Base-by-base conservation (phyloP, 2,113 vertebrate species). In the Petromus typicus region DNA sequence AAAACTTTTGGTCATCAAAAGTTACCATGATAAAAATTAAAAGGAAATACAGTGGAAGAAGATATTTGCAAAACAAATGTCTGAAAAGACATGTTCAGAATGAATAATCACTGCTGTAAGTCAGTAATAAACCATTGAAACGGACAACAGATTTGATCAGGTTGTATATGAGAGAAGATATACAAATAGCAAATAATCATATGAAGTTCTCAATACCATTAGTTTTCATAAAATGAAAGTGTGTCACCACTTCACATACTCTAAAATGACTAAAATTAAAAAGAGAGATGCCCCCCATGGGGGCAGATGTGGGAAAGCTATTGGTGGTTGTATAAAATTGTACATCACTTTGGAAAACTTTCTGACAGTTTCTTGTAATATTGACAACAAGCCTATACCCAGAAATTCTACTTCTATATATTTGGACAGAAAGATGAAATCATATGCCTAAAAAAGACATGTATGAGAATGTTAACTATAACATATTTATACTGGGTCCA, bases 401-500 rank as follows among this genome's bases (percentile, higher is more conserved):
- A 96, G 71, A 95, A 88, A 94, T 97, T 90, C 57, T 87, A 79
- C 17, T 95, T 95, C 20, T 69, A 51, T 40, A 7, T 92, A 85
- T 90, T 95, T 87, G n/a, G 63, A 8, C n/a, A 54, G 56, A 89
- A 25, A 94, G 86, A 83, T 57, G 45, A 95, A 95, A 71, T 85
- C 3, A 34, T 64, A 76, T 43, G 25, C 7, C 43, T 27, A 64
- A 89, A 87, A 87, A 93, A 61, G 17, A 54, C 20, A 25, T 56
- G 37, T 20, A 57, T 69, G 83, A 78, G 61, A 83, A 89, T 91
- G 13, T 91, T 71, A 61, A 89, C 34, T 73, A 40, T 25, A 96
- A 75, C 73, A 71, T 75, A 80, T 79, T 94, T 57, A 56, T 63
- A 73, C 32, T 84, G 48, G 12, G 12, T 7, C 25, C 27, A 86